phyloP scores from a whole-genome alignment of 2,797 vertebrate species.

The Eupleurogrammus muticus region DNA sequence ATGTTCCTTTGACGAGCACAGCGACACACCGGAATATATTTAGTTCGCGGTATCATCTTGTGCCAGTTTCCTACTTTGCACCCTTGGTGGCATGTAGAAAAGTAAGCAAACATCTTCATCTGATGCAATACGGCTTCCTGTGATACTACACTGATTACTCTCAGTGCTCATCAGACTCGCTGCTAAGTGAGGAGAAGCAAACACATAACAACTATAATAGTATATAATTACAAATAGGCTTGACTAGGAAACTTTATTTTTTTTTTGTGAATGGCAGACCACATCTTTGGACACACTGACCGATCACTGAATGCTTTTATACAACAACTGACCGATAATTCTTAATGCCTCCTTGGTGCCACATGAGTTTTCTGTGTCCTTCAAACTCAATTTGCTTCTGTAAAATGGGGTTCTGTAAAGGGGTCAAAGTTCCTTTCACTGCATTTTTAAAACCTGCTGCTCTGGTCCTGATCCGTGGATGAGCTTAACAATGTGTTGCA shows the following conservation, averaged over 20 bases:
- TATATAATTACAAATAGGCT: neutral
- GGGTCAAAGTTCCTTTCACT: too few species aligned
- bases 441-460: too few species aligned
- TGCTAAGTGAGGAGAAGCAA: neutral
- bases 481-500: too few species aligned
- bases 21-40: conserved; percentile 4
- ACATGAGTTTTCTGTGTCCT: neutral
- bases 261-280: neutral
- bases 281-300: neutral
- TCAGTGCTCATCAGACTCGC: neutral
- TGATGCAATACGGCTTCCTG: neutral
- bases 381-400: neutral
- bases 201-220: neutral
- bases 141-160: neutral
- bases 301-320: neutral
- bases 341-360: neutral
- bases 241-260: neutral
- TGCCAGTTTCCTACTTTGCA: too few species aligned
- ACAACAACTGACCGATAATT: neutral
- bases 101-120: neutral
- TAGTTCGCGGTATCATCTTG: too few species aligned
- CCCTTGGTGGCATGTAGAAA: too few species aligned
- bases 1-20: neutral
- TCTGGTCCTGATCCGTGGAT: too few species aligned
- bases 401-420: too few species aligned